A percentile compares a stretch with the other conserved stretches of the same genome.
Conservation (phyloP, 92 coral and sea anemone genomes). For the Porites rus region DNA sequence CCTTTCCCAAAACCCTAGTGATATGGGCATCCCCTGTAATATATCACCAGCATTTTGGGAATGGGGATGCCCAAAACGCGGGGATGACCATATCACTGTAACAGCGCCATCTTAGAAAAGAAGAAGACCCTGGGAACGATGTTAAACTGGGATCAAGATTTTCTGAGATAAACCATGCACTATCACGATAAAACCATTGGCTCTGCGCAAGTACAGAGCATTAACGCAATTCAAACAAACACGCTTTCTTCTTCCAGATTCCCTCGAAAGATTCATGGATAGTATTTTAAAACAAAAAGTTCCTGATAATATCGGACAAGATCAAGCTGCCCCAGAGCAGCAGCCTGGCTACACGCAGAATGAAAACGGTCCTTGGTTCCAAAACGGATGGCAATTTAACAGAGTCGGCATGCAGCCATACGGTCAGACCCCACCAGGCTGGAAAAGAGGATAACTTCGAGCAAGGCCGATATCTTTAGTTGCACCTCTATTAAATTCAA, state of each 20-base stretch:
- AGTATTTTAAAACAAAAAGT: slow-evolving; percentile 41
- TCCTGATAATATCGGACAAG: slow-evolving; percentile 19
- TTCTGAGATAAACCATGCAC: too few species aligned
- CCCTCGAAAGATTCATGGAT: slow-evolving; percentile 63
- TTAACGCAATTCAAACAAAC: neutral
- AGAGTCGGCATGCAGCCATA: slow-evolving; percentile 12
- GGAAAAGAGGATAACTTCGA: slow-evolving; percentile 29
- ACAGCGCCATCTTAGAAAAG: too few species aligned
- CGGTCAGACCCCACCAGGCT: slow-evolving; percentile 43
- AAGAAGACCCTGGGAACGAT: too few species aligned
- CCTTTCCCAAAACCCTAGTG: too few species aligned
- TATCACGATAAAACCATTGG: too few species aligned
- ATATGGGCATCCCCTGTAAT: too few species aligned
- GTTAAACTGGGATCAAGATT: too few species aligned
- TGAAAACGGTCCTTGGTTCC: slow-evolving; percentile 35
- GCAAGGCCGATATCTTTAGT: neutral
- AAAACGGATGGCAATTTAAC: slow-evolving; percentile 28
- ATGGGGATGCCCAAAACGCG: too few species aligned
- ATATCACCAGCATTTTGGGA: too few species aligned
- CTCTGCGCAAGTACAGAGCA: neutral
- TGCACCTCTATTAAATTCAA: neutral
- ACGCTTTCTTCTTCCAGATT: slow-evolving; percentile 26
- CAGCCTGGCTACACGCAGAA: neutral
- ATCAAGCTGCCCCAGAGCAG: neutral
- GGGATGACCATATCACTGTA: too few species aligned